Base-by-base conservation (phyloP, 2,888 invertebrate species). In the Cosmorhoe ocellata region DNA sequence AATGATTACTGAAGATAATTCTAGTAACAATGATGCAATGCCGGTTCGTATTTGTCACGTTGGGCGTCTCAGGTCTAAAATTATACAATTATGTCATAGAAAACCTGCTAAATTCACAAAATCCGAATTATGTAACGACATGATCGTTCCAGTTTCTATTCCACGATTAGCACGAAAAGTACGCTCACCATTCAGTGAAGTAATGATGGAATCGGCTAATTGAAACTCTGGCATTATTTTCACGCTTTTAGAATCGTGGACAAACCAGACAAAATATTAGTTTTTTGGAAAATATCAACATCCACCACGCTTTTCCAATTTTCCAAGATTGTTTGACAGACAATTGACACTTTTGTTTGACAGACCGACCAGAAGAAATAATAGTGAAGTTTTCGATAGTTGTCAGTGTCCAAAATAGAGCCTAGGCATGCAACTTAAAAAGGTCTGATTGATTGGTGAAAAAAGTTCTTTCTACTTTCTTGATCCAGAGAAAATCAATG, bases 61-160 rank as follows among this genome's bases (percentile, higher is more conserved):
- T 76, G 81, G 74, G 64, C 75, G 76, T 62, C 64, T 71, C 55
- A 70, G 57, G 72, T 79, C 89, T 90, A 89, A 84, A 90, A 90
- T 84, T 87, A 84, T 81, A 83, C 73, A 76, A 76, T 77, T 71
- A 68, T 80, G 81, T 85, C 83, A 87, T 69, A 73, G 65, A 71
- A 71, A 70, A 71, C 67, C 69, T 68, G 68, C 72, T 71, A 74
- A 76, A 73, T 74, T 70, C 70, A 63, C 60, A 71, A 80, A 80
- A 81, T 68, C 73, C 66, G 70, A 83, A 85, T 90, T 88, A 90
- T 88, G 78, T 90, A 90, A 90, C 74, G 54, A 59, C 43, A 31
- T 54, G 47, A 50, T 56, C 41, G 48, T 56, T 55, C 59, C 42
- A 44, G 43, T 40, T 59, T 3, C 32, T 30, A 26, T 63, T 27